Conservation (phyloP, 2,797 vertebrate genomes). For the Meriones psammophilus region DNA sequence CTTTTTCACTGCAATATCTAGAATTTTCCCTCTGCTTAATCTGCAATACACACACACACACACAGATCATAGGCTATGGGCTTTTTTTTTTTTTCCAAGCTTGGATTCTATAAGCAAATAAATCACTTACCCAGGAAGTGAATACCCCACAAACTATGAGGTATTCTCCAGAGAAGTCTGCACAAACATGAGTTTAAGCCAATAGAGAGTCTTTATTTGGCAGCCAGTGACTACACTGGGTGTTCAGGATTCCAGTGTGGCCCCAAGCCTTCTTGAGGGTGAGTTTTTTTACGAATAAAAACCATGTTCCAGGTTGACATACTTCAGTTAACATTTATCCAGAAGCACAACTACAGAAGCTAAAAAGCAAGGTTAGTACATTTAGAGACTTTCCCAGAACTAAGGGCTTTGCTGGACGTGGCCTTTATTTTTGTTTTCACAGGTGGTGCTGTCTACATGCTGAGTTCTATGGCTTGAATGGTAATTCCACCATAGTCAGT, state of each 20-base stretch:
- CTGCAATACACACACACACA: slow-evolving; percentile 43
- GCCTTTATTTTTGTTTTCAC: neutral
- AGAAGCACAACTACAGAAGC: neutral
- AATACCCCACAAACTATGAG: neutral
- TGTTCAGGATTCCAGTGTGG: too few species aligned
- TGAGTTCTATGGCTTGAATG: neutral
- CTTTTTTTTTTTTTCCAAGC: neutral
- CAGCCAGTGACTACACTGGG: neutral
- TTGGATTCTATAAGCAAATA: slow-evolving; percentile 5
- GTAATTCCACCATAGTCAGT: neutral
- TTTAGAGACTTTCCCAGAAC: neutral
- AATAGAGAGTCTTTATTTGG: neutral
- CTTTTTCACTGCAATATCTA: slow-evolving; percentile 54
- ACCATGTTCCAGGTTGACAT: neutral
- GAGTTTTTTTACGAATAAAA: neutral
- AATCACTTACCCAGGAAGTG: too few species aligned
- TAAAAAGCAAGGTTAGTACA: neutral
- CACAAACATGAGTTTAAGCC: neutral
- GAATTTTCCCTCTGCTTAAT: neutral
- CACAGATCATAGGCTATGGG: neutral
- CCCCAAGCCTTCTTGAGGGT: neutral
- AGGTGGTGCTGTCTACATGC: neutral
- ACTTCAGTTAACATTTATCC: neutral
- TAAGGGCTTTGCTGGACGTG: neutral
- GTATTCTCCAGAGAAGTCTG: neutral